Conservation (phyloP, 2,888 invertebrate genomes). For the Trissonchulus sp. region DNA sequence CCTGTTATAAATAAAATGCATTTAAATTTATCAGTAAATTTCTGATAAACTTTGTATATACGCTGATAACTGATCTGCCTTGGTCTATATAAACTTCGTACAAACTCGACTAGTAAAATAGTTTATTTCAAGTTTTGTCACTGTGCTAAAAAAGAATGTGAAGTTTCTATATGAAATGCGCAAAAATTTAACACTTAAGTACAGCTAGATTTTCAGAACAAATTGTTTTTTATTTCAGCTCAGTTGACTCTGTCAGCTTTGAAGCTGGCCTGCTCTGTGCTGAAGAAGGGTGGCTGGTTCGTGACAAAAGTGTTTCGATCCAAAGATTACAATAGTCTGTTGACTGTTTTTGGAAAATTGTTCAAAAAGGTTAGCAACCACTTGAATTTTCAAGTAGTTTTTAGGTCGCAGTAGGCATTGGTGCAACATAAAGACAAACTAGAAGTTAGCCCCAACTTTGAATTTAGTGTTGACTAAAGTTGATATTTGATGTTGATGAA, state of each 20-base stretch:
- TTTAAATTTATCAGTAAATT: too few species aligned
- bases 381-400: background rate
- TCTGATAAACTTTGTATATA: too few species aligned
- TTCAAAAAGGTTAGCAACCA: slow-evolving; percentile 68
- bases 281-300: slow-evolving; percentile 89
- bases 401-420: background rate
- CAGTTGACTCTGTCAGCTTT: slow-evolving; percentile 83
- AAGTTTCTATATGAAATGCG: too few species aligned
- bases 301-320: slow-evolving; percentile 97
- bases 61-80: too few species aligned
- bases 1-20: too few species aligned
- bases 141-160: too few species aligned
- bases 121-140: too few species aligned
- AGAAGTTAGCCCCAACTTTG: background rate
- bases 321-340: slow-evolving; percentile 87
- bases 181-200: too few species aligned
- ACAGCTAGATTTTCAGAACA: too few species aligned
- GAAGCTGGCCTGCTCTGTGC: slow-evolving; percentile 80
- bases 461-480: background rate
- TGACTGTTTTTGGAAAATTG: slow-evolving; percentile 92
- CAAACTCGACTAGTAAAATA: too few species aligned
- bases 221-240: too few species aligned
- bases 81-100: too few species aligned
- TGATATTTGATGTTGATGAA: slow-evolving; percentile 23
- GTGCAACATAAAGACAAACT: background rate